Percentiles rank a stretch among this genome's conserved stretches.
These are phyloP conservation scores for Incurvaria masculella DNA, from an alignment of 2,888 invertebrate genomes.

Conservation along the genomic window DNA sequence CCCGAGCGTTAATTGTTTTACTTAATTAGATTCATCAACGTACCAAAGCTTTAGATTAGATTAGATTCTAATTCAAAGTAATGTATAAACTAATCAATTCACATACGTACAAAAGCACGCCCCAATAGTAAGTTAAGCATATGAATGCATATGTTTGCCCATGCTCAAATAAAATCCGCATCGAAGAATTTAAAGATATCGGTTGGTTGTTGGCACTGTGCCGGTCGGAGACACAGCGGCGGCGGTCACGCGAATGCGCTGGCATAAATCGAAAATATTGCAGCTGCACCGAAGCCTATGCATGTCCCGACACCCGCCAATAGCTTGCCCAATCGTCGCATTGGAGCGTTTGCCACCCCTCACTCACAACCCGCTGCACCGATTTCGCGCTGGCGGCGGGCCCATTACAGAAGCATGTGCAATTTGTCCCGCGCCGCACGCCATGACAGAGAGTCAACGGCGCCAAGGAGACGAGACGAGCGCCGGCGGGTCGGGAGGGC, in stretches of 20 bases:
- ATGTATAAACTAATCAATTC: too few relatives aligned
- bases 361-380: neutral
- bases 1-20: too few relatives aligned
- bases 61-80: too few relatives aligned
- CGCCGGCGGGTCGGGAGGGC: neutral
- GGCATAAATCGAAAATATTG: neutral
- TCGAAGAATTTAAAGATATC: too few relatives aligned
- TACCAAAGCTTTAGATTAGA: too few relatives aligned
- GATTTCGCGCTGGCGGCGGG: neutral
- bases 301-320: neutral
- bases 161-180: too few relatives aligned
- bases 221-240: slow-evolving; percentile 2
- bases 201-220: too few relatives aligned
- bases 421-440: neutral
- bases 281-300: neutral
- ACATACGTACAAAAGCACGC: too few relatives aligned
- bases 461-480: neutral
- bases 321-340: neutral
- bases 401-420: neutral
- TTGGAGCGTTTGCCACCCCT: neutral
- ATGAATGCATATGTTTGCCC: too few relatives aligned
- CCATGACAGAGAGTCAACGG: neutral
- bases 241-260: slow-evolving; percentile 16
- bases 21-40: too few relatives aligned
- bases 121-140: too few relatives aligned